Base-by-base conservation (phyloP, 2,888 invertebrate genomes). In the Oconnorella tubifera region DNA sequence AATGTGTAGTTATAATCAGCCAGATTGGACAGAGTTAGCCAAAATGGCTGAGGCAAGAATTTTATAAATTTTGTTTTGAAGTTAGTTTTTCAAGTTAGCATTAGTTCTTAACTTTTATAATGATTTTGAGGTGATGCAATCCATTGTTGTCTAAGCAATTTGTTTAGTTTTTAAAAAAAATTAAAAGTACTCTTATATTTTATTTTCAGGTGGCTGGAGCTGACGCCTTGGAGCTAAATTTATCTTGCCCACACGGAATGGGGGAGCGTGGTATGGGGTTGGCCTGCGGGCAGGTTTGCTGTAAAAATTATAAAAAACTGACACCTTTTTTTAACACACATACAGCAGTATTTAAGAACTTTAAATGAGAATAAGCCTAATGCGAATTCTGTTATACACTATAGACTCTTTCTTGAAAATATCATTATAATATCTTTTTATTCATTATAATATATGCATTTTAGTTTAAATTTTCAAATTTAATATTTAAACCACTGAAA, bases 231-330 rank as follows among this genome's bases (percentile, higher is more conserved):
- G 99, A 99, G 68, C 83, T 98, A 59, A 99, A 99, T 84, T 83
- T 99, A 59, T 97, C 96, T 0, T 98, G 99, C 81, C 98, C 98
- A 0, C 98, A 99, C 82, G 98, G 98, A 3, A 98, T 99, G 96
- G 96, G 95, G 1, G 97, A 97, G 80, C 88, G 90, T 14, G 97
- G 97, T 50, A 98, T 99, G 98, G 99, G 98, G 0, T 84, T 99
- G 60, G 98, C 98, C 56, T 98, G 98, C 82, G 98, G 98, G 64
- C 80, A 91, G 90, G 89, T 90, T 53, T 64, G 66, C 33, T 3
- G 3, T 23, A 2, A n/a, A n/a, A n/a, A n/a, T n/a, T n/a, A n/a
- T n/a, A n/a, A n/a, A n/a, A n/a, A n/a, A n/a, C 23, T 3, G 48
- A 14, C 31, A 56, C 10, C 4, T n/a, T n/a, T n/a, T n/a, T n/a